Base-by-base conservation (phyloP, 1,140 invertebrate genomes). In the Psilanteris sp. region DNA sequence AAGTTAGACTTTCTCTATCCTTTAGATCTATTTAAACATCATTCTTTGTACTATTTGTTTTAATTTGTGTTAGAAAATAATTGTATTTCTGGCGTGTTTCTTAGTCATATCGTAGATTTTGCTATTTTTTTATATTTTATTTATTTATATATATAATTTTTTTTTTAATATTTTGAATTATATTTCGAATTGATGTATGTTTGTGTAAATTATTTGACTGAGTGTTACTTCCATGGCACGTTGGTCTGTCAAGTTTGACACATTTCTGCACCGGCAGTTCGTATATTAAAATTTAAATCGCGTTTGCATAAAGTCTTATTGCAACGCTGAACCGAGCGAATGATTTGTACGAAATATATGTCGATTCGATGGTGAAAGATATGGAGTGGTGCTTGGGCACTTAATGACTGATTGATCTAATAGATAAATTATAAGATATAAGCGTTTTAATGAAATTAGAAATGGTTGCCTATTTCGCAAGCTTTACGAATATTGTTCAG, bases 401-500 rank as follows among this genome's bases (percentile, higher is more conserved):
- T 26, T 26, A 8, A 2, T 26, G 29, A 5, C 20, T 10, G 3
- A 20, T 3, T 20, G 2, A 20, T 20, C 29, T 44, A 44, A 29
- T 29, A 1, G 4, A 29, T 15, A 29, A 44, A 11, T 16, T 6
- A 16, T 44, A 44, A 44, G 14, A 10, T 44, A 44, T 37, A 27
- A 48, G 16, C 20, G 16, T 32, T 48, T 11, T 37, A 37, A 44
- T 2, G 4, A 10, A 31, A 14, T 20, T 14, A 29, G 34, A 24
- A 43, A 11, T 20, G 36, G 26, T 64, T 64, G 59, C 36, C 59
- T 41, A 64, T 24, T 54, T 66, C 6, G 54, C 9, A 43, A 66
- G 50, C 41, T 54, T 64, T 9, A 50, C 15, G 18, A 50, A 62
- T 48, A 48, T 32, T 57, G 20, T 59, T 59, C 32, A 70, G 54